Evolutionary conservation across 1,140 invertebrate genomes (phyloP), one percentile per base, ranked within the genome.

Genomic region (Hypothenemus hampei): DNA sequence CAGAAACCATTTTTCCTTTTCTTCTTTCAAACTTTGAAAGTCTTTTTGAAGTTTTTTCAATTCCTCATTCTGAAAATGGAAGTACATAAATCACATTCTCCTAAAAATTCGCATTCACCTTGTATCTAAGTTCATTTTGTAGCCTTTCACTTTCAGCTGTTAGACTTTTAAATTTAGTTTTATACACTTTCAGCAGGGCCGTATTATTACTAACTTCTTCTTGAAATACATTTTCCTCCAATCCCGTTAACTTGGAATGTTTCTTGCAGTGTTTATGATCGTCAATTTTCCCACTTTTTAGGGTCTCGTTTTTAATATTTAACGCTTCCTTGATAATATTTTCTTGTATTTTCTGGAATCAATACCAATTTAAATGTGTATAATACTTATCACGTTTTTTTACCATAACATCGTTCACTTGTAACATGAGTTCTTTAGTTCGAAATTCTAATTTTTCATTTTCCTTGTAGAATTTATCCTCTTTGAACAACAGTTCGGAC

Each of bases 361-460:
- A 37, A 31, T 33, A 45, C n/a, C 21, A 21, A 2, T 11, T 23
- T 21, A 6, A 26, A 51, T 13, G 1, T 43, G 21, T 5, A 13
- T 36, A 11, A 37, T n/a, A 3, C n/a, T 13, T 33, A 21, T 15
- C 7, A 6, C 43, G 11, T 26, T 15, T 22, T 48, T 52, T 61
- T 59, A 69, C 67, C 23, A 75, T 70, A 5, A 76, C 72, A 18
- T 66, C 67, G 45, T 77, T 72, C 15, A 76, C 71, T 64, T 77
- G 72, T 40, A 70, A 59, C 64, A 78, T 69, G 10, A 78, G 57
- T 45, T 72, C 58, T 37, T 68, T 71, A 0, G 75, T 75, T 64
- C 72, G 73, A 20, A 67, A 45, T 58, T 78, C 70, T 4, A 79
- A 60, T 64, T 77, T 69, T 60, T 68, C 66, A 66, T 78, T 79